These are phyloP conservation scores for Thelaira solivaga DNA, from an alignment of 2,888 invertebrate species.

Conservation along the genomic window DNA sequence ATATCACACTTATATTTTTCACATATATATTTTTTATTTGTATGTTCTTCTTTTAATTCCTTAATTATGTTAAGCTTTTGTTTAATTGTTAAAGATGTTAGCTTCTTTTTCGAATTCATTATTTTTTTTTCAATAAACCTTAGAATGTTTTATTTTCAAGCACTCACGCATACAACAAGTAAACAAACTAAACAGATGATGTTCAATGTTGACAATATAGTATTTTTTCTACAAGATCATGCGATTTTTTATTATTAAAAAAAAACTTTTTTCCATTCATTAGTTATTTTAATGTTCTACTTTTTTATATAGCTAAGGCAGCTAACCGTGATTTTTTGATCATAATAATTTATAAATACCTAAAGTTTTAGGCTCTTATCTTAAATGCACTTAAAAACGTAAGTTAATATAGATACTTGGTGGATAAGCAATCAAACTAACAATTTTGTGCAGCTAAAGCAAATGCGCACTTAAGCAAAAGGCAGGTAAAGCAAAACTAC, in stretches of 20 bases:
- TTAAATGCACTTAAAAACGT: no score
- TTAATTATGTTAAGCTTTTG: constrained; percentile 22
- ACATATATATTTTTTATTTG: constrained; percentile 18
- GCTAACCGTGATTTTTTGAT: constrained; percentile 10
- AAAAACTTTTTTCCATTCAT: no score
- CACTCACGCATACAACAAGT: not conserved
- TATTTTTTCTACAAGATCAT: not conserved
- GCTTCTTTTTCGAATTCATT: no score
- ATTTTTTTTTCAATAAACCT: no score
- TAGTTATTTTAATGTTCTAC: not conserved
- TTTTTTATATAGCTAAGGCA: not conserved
- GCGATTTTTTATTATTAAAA: not conserved
- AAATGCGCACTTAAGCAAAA: no score
- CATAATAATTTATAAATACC: no score
- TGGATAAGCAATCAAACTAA: no score
- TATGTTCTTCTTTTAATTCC: constrained; percentile 28
- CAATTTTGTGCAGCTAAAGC: no score
- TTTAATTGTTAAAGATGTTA: not conserved
- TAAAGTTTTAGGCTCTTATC: no score
- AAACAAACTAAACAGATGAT: not conserved
- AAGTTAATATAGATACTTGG: no score
- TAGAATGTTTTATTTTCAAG: no score
- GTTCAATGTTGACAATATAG: not conserved
- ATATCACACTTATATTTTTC: constrained; percentile 32
- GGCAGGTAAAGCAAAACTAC: no score